phyloP scores from a whole-genome alignment of 2,888 invertebrate species.

The Leptogaster cylindrica region DNA sequence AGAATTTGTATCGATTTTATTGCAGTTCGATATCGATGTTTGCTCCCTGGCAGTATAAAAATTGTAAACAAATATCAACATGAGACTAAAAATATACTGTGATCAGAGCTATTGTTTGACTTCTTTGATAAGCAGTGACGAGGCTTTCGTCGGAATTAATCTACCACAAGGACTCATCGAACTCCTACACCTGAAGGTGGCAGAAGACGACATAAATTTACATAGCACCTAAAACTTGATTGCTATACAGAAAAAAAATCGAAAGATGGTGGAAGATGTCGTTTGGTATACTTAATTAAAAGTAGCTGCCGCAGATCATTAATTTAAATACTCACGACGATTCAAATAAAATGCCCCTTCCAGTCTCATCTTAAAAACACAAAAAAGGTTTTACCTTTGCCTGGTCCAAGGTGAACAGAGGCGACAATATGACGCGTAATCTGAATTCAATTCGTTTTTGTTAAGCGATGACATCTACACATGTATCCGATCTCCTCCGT shows the following conservation, averaged over 20 bases:
- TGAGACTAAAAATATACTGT: too few species aligned
- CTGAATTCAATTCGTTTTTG: slow-evolving; percentile 52
- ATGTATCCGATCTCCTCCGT: slow-evolving; percentile 35
- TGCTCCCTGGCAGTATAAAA: background rate
- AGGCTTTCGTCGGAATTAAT: background rate
- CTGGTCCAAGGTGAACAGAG: slow-evolving; percentile 50
- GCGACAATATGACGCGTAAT: slow-evolving; percentile 53
- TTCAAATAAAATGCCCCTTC: slow-evolving; percentile 20
- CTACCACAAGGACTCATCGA: background rate
- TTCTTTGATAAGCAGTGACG: too few species aligned
- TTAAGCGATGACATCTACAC: slow-evolving; percentile 42
- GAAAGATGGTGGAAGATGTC: too few species aligned
- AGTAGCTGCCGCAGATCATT: slow-evolving; percentile 30
- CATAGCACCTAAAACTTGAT: slow-evolving; percentile 3
- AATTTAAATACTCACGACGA: slow-evolving; percentile 26
- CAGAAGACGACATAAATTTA: slow-evolving; percentile 1
- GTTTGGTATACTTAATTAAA: slow-evolving; percentile 33
- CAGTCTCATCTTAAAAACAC: background rate
- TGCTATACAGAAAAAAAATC: background rate
- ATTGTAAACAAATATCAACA: background rate
- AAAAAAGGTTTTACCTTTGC: slow-evolving; percentile 42
- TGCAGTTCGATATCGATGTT: slow-evolving; percentile 4
- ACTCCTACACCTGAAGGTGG: background rate
- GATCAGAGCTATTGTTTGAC: too few species aligned
- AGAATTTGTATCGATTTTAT: slow-evolving; percentile 12